A percentile compares a stretch with the other conserved stretches of the same genome.
phyloP scores from a whole-genome alignment of 1,140 invertebrate genomes.

The Lycorma delicatula region DNA sequence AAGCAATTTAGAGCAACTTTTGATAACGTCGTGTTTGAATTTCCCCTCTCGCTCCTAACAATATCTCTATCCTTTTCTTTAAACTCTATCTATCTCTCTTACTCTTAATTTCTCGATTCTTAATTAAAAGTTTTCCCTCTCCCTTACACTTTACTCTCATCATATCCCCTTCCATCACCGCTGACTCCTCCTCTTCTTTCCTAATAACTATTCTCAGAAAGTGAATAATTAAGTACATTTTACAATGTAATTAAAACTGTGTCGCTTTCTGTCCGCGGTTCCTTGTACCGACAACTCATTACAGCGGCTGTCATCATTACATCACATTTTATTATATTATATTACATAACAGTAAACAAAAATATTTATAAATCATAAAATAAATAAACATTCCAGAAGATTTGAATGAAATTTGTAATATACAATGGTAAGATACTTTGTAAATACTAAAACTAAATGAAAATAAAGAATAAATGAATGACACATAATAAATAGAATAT shows the following conservation, averaged over 20 bases:
- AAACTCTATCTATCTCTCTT: background rate
- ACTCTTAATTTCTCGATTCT: constrained; percentile 3
- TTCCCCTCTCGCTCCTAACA: background rate
- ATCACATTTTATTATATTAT: no score
- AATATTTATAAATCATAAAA: no score
- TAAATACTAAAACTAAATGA: no score
- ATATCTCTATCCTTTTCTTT: background rate
- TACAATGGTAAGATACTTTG: no score
- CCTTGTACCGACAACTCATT: background rate
- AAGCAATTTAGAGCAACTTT: constrained; percentile 4
- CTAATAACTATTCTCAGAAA: constrained; percentile 1
- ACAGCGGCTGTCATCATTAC: background rate
- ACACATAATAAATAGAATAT: no score
- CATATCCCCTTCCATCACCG: background rate
- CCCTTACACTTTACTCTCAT: background rate
- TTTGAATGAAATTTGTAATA: no score
- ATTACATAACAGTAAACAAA: no score
- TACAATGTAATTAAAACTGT: constrained; percentile 3
- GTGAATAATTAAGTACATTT: constrained; percentile 1
- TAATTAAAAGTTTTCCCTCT: constrained; percentile 1
- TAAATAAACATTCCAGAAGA: no score
- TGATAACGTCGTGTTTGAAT: constrained; percentile 3
- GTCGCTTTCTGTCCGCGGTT: background rate
- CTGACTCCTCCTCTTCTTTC: background rate
- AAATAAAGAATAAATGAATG: no score